phyloP scores from a whole-genome alignment of 2,888 invertebrate genomes.

The Leistus spinibarbis region DNA sequence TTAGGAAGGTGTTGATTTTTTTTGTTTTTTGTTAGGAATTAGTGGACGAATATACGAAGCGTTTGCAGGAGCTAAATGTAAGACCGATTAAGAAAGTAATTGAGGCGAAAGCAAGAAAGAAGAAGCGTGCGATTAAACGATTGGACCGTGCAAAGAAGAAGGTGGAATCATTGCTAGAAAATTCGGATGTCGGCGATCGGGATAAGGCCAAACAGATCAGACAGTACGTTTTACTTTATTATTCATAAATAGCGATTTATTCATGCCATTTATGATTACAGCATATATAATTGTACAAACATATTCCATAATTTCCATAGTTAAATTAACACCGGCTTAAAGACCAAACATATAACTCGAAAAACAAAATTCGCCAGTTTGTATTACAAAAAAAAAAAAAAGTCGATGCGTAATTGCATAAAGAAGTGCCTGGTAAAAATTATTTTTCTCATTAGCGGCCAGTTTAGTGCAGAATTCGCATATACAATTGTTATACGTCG shows the following conservation, averaged over 20 bases:
- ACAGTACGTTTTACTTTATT: slow-evolving; percentile 61
- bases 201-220: slow-evolving; percentile 94
- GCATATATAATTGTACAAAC: no score
- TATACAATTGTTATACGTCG: no score
- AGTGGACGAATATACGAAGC: slow-evolving; percentile 83
- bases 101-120: slow-evolving; percentile 97
- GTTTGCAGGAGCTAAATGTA: slow-evolving; percentile 85
- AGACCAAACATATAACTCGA: no score
- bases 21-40: slow-evolving; percentile 66
- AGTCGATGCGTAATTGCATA: no score
- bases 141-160: slow-evolving; percentile 95
- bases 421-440: no score
- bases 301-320: no score
- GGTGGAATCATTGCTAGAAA: slow-evolving; percentile 92
- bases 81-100: slow-evolving; percentile 97
- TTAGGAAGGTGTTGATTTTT: neutral
- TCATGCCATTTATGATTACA: no score
- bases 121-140: slow-evolving; percentile 83
- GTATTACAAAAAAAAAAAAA: no score
- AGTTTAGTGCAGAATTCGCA: no score
- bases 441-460: no score
- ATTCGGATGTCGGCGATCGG: slow-evolving; percentile 83
- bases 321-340: no score
- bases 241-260: neutral
- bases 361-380: no score